phyloP scores from a whole-genome alignment of 1,140 invertebrate species.

The Papilio polyxenes region DNA sequence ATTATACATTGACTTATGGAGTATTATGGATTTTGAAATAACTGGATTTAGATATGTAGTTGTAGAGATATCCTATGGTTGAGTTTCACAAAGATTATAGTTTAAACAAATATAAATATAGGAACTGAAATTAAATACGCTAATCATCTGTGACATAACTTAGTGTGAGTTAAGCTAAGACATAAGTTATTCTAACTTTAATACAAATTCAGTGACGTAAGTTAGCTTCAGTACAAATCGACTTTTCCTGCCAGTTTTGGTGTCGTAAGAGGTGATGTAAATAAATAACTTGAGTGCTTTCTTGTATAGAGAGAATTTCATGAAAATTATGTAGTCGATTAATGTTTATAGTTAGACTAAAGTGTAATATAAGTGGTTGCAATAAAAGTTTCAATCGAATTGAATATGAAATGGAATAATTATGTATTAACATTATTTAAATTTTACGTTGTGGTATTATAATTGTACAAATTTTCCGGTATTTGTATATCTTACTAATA shows the following conservation, averaged over 20 bases:
- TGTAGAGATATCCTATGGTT: neutral
- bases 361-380: too few species aligned
- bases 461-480: too few species aligned
- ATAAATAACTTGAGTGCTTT: neutral
- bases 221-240: too few species aligned
- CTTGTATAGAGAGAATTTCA: neutral
- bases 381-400: too few species aligned
- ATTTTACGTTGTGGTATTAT: too few species aligned
- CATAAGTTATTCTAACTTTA: constrained; percentile 5
- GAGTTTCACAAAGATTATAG: neutral
- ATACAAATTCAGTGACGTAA: constrained; percentile 4
- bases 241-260: neutral
- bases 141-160: constrained; percentile 7
- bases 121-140: constrained; percentile 4
- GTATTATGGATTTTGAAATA: neutral
- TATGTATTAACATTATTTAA: too few species aligned
- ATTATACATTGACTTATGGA: neutral
- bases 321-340: neutral
- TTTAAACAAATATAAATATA: constrained; percentile 7
- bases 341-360: neutral
- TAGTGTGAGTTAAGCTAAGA: neutral
- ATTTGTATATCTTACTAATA: too few species aligned
- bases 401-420: too few species aligned
- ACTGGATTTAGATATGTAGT: neutral
- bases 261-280: constrained; percentile 18